These are phyloP conservation scores for Scomber scombrus DNA, from an alignment of 2,113 vertebrate genomes.

Conservation along the genomic window DNA sequence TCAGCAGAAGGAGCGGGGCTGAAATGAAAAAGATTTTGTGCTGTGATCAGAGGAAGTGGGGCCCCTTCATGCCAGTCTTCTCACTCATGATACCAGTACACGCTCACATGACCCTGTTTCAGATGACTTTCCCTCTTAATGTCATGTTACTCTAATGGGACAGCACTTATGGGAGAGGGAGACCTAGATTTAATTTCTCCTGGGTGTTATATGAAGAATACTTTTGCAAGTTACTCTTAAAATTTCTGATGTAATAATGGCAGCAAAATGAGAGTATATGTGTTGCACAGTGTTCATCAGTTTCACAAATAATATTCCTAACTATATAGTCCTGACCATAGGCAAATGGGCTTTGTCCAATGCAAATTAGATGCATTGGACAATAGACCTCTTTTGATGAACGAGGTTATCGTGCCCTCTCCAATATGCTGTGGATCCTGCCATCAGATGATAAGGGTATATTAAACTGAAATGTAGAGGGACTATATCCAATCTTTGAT, in stretches of 20 bases:
- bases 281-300: too few relatives aligned
- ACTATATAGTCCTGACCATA: conserved; percentile 7
- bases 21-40: conserved; percentile 60
- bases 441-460: conserved; percentile 2
- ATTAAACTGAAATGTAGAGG: conserved; percentile 13
- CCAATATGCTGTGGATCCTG: conserved; percentile 12
- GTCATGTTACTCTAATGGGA: conserved; percentile 60
- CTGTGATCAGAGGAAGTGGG: conserved; percentile 54
- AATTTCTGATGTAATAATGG: conserved; percentile 20
- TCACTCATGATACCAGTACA: conserved; percentile 44
- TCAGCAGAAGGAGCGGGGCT: conserved; percentile 56
- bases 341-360: conserved; percentile 52
- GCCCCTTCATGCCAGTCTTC: conserved; percentile 47
- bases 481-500: background rate
- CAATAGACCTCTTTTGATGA: conserved; percentile 2
- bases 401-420: conserved; percentile 25
- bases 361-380: conserved; percentile 53
- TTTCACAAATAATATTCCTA: background rate
- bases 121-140: conserved; percentile 69
- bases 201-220: conserved; percentile 52
- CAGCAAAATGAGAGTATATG: background rate
- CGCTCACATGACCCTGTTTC: conserved; percentile 67
- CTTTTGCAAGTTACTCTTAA: conserved; percentile 41
- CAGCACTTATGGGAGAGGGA: conserved; percentile 64
- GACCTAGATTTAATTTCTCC: conserved; percentile 64